Base-by-base conservation (phyloP, 2,797 vertebrate species). In the Acipenser ruthenus region DNA sequence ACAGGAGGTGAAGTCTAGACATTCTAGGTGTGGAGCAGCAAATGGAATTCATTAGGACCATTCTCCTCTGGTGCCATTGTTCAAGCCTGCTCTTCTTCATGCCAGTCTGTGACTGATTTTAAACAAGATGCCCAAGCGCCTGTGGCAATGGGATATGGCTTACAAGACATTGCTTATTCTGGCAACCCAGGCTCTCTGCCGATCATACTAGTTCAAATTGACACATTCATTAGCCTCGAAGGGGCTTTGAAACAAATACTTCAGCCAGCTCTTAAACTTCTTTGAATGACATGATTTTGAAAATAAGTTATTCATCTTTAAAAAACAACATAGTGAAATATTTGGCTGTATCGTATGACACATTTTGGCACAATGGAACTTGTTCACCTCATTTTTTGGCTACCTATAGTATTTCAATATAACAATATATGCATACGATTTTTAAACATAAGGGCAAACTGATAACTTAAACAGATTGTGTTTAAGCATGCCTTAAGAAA, bases 101-200 rank as follows among this genome's bases (percentile, higher is more conserved):
- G 74, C 78, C 87, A 92, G 90, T 87, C 91, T 86, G 85, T 91
- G 91, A 92, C 90, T 90, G 92, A 92, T 93, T 93, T 92, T 88
- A 85, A 69, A 87, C 88, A 90, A 90, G 90, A 89, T 86, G 83
- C 87, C 87, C 86, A 83, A 90, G 75, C 78, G 82, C 85, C 83
- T 81, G 88, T 91, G 91, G 92, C 89, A 83, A 91, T 74, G 74
- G 82, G 86, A 86, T 88, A 87, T 81, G 72, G 78, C 80, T 83
- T 89, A 78, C 87, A 85, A 86, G 83, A 83, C 83, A 84, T 80
- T 67, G 82, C 87, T 80, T 84, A 89, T 87, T 85, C 76, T 81
- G 86, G 86, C 87, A 84, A 81, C 80, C 82, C 78, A 87, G 87
- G 78, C 76, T 76, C 81, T 58, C 76, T 83, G 83, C 90, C 84